Evolutionary conservation across 2,113 vertebrate genomes (phyloP), one percentile per base, ranked within the genome.

Genomic region (Lepidothrix coronata): DNA sequence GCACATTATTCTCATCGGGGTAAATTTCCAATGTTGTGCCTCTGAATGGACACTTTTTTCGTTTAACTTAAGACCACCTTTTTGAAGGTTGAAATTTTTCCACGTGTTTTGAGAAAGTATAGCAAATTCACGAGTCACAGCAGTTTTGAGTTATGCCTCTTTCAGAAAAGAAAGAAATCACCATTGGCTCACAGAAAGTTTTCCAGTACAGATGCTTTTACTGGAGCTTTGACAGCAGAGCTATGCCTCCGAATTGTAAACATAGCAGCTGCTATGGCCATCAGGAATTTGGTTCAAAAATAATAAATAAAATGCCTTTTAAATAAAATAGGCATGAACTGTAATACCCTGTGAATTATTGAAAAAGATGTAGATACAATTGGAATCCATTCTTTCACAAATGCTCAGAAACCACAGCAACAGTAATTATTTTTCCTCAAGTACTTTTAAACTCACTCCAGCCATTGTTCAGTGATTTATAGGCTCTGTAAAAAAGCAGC

Each of bases 181-280:
- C 9, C 33, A 27, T 54, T 86, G 41, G 28, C 43, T 91, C 6
- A 31, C 31, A 37, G 41, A 71, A 86, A 74, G 28, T 76, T 94
- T 76, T 92, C 75, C 76, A 77, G 77, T 46, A 79, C 75, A 92
- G 59, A 78, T 89, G 85, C 35, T 91, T 92, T 95, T 91, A n/a
- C 68, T 93, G 94, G 68, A 91, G 43, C 21, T 84, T 78, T 91
- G 66, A 89, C 81, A 95, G 55, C 37, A 91, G 67, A 92, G 27
- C 31, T 92, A 33, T 73, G 54, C 28, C 33, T 88, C 79, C 89
- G 55, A 97, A 93, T 71, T 74, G 9, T 77, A 88, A 94, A 71
- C 30, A 62, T 70, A 66, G 49, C 51, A 83, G 63, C 41, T 91
- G 14, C 73, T 93, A 84, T 74, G 55, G 59, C 65, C 23, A 9